Conservation (phyloP, 2,797 vertebrate genomes). For the Nothura maculosa region DNA sequence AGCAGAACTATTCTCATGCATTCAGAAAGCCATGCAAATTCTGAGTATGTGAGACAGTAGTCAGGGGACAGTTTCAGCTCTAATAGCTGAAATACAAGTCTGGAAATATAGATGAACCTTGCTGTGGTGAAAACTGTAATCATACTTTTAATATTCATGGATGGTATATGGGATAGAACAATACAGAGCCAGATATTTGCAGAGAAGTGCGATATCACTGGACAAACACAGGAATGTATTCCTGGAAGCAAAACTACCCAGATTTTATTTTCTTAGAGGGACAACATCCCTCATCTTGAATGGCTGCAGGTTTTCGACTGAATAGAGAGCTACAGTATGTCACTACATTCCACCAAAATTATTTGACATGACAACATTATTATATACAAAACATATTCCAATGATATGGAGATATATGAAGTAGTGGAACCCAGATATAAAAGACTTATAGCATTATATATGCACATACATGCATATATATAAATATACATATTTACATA, state of each 20-base stretch:
- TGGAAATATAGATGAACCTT: constrained; percentile 32
- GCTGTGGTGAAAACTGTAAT: constrained; percentile 43
- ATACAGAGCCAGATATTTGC: background rate
- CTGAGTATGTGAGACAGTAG: background rate
- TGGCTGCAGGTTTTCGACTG: background rate
- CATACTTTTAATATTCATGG: constrained; percentile 47
- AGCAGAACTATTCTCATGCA: background rate
- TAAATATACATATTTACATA: background rate
- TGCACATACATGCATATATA: background rate
- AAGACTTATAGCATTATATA: background rate
- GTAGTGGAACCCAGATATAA: background rate
- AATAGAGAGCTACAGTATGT: background rate
- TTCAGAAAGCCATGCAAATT: constrained; percentile 5
- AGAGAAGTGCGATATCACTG: background rate
- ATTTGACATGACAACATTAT: constrained; percentile 3
- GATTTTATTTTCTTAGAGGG: background rate
- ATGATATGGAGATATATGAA: background rate
- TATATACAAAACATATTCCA: background rate
- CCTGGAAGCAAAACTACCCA: background rate
- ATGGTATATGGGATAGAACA: background rate
- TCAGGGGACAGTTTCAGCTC: constrained; percentile 14
- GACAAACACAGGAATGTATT: background rate
- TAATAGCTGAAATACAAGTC: constrained; percentile 7
- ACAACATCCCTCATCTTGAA: background rate
- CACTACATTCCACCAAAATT: background rate